These are phyloP conservation scores for Plectrocnemia conspersa DNA, from an alignment of 1,140 invertebrate genomes.

Conservation along the genomic window DNA sequence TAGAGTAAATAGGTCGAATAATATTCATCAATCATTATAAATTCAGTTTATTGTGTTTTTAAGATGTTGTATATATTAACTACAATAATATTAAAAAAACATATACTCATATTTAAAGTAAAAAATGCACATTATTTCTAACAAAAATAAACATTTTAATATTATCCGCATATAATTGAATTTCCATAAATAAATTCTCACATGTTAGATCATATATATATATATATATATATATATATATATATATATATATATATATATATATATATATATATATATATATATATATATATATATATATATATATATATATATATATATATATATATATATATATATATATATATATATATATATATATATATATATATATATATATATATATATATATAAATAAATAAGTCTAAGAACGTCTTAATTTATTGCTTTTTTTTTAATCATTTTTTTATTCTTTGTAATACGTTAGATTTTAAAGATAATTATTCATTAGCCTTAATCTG, in stretches of 20 bases:
- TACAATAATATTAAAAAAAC: too few relatives aligned
- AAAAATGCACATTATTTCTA: too few relatives aligned
- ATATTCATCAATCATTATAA: too few relatives aligned
- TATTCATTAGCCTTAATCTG: background rate
- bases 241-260: background rate
- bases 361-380: slow-evolving; percentile 3
- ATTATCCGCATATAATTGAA: too few relatives aligned
- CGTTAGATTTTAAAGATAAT: background rate
- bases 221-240: background rate
- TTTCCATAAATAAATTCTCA: background rate
- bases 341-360: slow-evolving; percentile 1
- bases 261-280: background rate
- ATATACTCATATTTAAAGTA: too few relatives aligned
- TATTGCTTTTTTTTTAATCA: background rate
- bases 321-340: slow-evolving; percentile 1
- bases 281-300: background rate
- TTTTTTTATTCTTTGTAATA: background rate
- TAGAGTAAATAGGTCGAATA: too few relatives aligned
- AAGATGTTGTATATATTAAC: too few relatives aligned
- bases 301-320: background rate
- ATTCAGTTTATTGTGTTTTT: too few relatives aligned
- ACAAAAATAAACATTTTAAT: too few relatives aligned
- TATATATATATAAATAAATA: background rate
- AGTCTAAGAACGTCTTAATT: background rate
- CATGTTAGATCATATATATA: background rate